Evolutionary conservation across 2,113 vertebrate genomes (phyloP), one percentile per base, ranked within the genome.

Genomic region (Emydura subglobosa): DNA sequence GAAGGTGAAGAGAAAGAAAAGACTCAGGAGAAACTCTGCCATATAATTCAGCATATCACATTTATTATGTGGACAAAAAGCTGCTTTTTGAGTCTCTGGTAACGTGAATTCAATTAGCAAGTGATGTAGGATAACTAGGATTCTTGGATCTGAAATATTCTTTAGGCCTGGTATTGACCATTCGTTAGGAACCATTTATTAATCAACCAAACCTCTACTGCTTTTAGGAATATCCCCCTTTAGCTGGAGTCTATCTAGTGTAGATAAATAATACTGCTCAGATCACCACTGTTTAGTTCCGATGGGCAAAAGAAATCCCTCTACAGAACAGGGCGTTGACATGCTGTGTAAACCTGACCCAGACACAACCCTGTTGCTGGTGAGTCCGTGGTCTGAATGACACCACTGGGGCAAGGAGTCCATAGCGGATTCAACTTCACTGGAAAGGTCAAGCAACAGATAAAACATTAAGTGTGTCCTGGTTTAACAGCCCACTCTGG

Each of bases 271-370:
- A 82, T 34, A 13, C 17, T 19, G 72, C 44, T 76, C 61, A 7
- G 34, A 17, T 12, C 55, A 78, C 55, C 55, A 95, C 53, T 57
- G 50, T 1, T 81, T 25, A 90, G 42, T 2, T 16, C 31, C 24
- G 22, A 44, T 44, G 72, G 39, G 24, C 72, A 76, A 22, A 44
- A 44, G 39, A 44, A 44, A 76, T 76, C 72, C 65, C 44, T 39
- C 6, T 83, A 53, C 24, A 59, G 34, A 4, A 16, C 0, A n/a
- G 4, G 10, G 47, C 27, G 47, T 89, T 84, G 55, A 9, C 57
- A 2, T 0, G 0, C 25, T 2, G 3, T 0, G 12, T 31, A 34
- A 4, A 57, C 0, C 8, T 4, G 86, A 3, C 8, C 27, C 54
- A 12, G 44, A 24, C 0, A 0, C 9, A 1, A 81, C 10, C 57